These are phyloP conservation scores for Zenarchopterus dispar DNA, from an alignment of 2,797 vertebrate genomes.

Conservation along the genomic window DNA sequence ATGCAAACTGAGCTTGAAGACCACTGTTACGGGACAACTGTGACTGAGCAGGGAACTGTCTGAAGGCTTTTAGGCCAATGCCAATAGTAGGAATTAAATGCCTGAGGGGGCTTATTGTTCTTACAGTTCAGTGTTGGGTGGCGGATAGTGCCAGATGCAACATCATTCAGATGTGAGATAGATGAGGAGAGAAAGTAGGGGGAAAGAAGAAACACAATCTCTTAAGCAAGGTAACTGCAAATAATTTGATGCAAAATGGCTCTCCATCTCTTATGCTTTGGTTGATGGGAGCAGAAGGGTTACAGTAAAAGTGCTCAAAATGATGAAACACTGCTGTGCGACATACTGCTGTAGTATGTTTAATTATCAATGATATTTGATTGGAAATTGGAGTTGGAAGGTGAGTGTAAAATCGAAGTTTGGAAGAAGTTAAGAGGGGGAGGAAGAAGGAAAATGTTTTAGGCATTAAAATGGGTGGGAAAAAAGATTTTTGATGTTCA, in stretches of 20 bases:
- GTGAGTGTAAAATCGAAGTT: constrained; percentile 28
- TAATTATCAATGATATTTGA: constrained; percentile 50
- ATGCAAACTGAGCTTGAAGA: constrained; percentile 48
- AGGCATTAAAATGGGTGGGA: neutral
- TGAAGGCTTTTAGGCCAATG: constrained; percentile 19
- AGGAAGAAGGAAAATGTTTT: neutral
- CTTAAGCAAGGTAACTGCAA: constrained; percentile 12
- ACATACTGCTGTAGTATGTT: constrained; percentile 56
- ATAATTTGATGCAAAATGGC: constrained; percentile 23
- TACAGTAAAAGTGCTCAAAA: constrained; percentile 70
- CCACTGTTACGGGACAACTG: constrained; percentile 19
- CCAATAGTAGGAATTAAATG: constrained; percentile 38
- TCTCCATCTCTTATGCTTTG: constrained; percentile 9
- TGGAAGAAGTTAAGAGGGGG: constrained; percentile 15
- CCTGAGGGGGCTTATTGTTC: constrained; percentile 42
- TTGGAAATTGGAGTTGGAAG: constrained; percentile 13
- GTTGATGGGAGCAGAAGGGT: constrained; percentile 11
- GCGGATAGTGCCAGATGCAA: constrained; percentile 28
- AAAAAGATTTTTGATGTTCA: constrained; percentile 40
- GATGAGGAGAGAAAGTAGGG: constrained; percentile 24
- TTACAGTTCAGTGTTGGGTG: constrained; percentile 30
- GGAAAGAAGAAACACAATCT: constrained; percentile 25
- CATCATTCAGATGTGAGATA: constrained; percentile 39
- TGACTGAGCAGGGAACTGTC: constrained; percentile 21
- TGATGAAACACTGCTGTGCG: constrained; percentile 57